Evolutionary conservation across 2,888 invertebrate genomes (phyloP), one percentile per base, ranked within the genome.

Genomic region (Ophioninae sp.): DNA sequence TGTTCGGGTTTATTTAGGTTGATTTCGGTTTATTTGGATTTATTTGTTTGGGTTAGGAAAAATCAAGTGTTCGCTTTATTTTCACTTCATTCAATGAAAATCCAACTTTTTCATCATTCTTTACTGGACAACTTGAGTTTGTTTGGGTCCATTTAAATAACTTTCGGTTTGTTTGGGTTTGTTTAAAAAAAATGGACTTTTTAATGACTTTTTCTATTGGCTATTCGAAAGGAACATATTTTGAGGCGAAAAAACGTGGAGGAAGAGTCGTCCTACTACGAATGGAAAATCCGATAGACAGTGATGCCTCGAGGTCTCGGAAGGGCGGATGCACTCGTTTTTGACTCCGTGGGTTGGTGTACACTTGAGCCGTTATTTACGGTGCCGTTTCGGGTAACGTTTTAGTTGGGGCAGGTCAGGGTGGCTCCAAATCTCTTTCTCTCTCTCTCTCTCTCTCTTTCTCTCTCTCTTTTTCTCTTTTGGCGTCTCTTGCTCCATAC

Each of bases 301-400:
- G 17, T 13, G 51, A 78, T 71, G 69, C 63, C 63, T 56, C 56
- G 37, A 75, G 75, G 20, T 65, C 61, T 69, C 37, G 65, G 23
- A 51, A 75, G 78, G 71, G 81, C 67, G 69, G 84, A 79, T 71
- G 74, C 64, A 81, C 61, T 71, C 69, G 61, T 79, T 73, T 59
- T 23, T 56, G 51, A 64, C 64, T 71, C 39, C 23, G 37, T 78
- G 82, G 85, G 81, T 88, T 88, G 88, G 87, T 88, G 87, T 87
- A 89, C 90, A 91, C 90, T 92, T 90, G 90, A 91, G 91, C 87
- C 87, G 90, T 92, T 92, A 92, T 93, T 93, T 92, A 92, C 90
- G 92, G 89, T 88, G 90, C 88, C 89, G 90, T 92, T 92, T 90
- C 90, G 89, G 87, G 87, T 87, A 89, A 91, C 88, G 90, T 91